These are phyloP conservation scores for Bellardia pandia DNA, from an alignment of 2,888 invertebrate species.

Conservation along the genomic window DNA sequence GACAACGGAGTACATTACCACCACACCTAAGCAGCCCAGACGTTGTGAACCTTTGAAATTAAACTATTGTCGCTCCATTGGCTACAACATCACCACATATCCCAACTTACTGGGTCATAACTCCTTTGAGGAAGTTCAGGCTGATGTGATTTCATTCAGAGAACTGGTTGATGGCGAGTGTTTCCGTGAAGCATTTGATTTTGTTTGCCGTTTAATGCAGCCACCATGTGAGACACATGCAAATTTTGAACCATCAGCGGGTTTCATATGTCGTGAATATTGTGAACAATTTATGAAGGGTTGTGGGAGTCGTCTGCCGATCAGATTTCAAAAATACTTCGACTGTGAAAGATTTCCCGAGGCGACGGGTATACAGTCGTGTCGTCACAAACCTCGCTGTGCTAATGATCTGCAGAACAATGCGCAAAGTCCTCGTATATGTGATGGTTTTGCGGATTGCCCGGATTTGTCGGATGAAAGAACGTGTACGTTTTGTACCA, in stretches of 20 bases:
- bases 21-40: constrained; percentile 86
- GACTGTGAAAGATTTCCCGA: constrained; percentile 93
- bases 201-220: constrained; percentile 93
- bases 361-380: constrained; percentile 89
- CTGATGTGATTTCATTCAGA: constrained; percentile 92
- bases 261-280: constrained; percentile 89
- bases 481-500: constrained; percentile 91
- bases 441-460: constrained; percentile 95
- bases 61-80: constrained; percentile 88
- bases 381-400: constrained; percentile 93
- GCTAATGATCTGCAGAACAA: constrained; percentile 89
- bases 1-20: constrained; percentile 83
- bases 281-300: constrained; percentile 93
- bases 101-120: constrained; percentile 90
- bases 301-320: constrained; percentile 90
- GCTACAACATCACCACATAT: constrained; percentile 92
- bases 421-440: constrained; percentile 91
- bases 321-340: constrained; percentile 88
- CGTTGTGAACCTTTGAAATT: constrained; percentile 89
- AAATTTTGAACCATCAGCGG: constrained; percentile 85
- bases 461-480: constrained; percentile 92
- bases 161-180: constrained; percentile 96
- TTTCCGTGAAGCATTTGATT: constrained; percentile 94
- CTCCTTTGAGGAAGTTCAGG: constrained; percentile 87
- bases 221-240: constrained; percentile 90